phyloP scores from a whole-genome alignment of 2,888 invertebrate genomes.

The Clitarchus hookeri region DNA sequence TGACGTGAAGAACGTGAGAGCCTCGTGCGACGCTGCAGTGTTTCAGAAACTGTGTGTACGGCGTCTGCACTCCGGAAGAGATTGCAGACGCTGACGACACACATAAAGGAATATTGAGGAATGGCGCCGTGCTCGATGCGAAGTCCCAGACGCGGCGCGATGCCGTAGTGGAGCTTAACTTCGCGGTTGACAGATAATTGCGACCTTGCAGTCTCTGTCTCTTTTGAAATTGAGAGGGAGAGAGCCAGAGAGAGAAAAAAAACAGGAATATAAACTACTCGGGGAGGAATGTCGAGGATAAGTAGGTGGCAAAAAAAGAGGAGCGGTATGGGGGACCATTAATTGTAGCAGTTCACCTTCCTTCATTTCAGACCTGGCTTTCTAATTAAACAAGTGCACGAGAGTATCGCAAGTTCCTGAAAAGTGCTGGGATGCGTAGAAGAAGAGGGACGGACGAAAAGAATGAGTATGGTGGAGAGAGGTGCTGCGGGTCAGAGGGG shows the following conservation, averaged over 20 bases:
- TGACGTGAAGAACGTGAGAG: too few relatives aligned
- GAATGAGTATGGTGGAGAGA: neutral
- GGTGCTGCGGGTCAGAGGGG: neutral
- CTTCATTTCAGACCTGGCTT: neutral
- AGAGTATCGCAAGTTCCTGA: neutral
- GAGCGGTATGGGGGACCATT: neutral
- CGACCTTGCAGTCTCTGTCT: neutral
- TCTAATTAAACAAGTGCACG: conserved; percentile 2
- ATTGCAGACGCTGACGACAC: too few relatives aligned
- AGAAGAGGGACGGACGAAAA: neutral
- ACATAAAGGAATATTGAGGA: too few relatives aligned
- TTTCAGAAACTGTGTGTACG: too few relatives aligned
- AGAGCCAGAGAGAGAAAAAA: neutral
- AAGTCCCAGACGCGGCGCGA: neutral
- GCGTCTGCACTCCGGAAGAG: too few relatives aligned
- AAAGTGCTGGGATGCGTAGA: neutral
- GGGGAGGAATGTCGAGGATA: neutral
- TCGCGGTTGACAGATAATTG: neutral
- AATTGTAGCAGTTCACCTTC: neutral
- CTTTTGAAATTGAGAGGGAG: neutral
- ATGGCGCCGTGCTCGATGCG: neutral
- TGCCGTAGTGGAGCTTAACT: neutral
- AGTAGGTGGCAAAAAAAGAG: neutral
- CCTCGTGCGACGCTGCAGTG: too few relatives aligned
- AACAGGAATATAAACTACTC: neutral